Conservation (phyloP, 2,113 vertebrate species). For the Erythrolamprus reginae region DNA sequence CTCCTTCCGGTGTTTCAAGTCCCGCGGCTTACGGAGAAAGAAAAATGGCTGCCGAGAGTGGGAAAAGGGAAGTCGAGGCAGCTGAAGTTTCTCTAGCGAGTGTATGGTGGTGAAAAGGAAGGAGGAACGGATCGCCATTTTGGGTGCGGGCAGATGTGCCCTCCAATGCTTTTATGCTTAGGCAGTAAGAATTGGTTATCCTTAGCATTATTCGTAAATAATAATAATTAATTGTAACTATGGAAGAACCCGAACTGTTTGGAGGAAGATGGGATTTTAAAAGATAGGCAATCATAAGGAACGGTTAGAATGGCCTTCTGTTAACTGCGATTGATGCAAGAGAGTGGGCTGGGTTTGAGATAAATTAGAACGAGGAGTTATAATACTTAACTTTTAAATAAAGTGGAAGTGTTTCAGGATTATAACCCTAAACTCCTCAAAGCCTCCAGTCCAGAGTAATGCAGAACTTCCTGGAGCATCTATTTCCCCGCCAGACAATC, state of each 20-base stretch:
- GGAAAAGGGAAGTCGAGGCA: background rate
- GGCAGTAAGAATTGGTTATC: background rate
- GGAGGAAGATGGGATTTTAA: background rate
- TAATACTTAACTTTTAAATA: background rate
- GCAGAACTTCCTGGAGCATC: background rate
- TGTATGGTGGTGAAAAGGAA: background rate
- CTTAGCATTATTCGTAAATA: background rate
- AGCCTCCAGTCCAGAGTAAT: background rate
- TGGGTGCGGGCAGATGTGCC: background rate
- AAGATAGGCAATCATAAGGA: background rate
- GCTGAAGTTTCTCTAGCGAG: background rate
- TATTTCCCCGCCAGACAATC: background rate
- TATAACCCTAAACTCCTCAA: background rate
- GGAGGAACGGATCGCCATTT: background rate
- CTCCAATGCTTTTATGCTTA: background rate
- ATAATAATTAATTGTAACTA: background rate
- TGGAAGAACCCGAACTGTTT: background rate
- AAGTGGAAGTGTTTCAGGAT: background rate
- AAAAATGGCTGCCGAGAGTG: background rate
- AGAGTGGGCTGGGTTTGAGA: background rate
- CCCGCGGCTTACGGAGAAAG: background rate
- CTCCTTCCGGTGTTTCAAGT: background rate
- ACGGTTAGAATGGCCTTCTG: background rate
- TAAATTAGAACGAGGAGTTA: background rate
- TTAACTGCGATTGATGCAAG: background rate